Evolutionary conservation across 1,140 invertebrate species (phyloP), one percentile per base, ranked within the genome.

Genomic region (Temnothorax curvispinosus): DNA sequence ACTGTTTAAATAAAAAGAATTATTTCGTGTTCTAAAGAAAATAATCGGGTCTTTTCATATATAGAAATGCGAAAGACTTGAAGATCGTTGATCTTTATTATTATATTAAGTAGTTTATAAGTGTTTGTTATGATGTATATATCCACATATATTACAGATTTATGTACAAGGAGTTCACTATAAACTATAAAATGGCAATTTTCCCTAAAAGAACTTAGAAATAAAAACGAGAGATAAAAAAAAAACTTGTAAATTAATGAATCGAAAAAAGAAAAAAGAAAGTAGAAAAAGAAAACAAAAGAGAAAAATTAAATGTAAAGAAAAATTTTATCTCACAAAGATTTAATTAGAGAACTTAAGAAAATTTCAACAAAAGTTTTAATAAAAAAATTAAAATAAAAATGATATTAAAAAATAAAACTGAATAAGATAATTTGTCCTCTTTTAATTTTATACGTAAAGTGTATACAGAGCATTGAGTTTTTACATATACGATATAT

Each of bases 141-240:
- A 94, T 94, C 92, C 93, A 94, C 93, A 94, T 94, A 94, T 94
- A 90, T 94, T 94, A 94, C 94, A 94, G 87, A 92, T 93, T 93
- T 94, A 94, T 94, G 88, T 94, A 94, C 94, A 94, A 92, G 93
- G 92, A 92, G 82, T 76, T 89, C 84, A 35, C 90, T 94, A 93
- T 92, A 92, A 90, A 94, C 90, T 93, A 93, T 77, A 91, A 89
- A 87, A 92, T 91, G 64, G 67, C 91, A 91, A 90, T 85, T 80
- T 56, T 91, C 82, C 75, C 62, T 58, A 58, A 86, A 58, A 88
- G 76, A 90, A 35, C 27, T 86, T 3, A 44, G 11, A 56, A 2
- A 82, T 1, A 2, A 52, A 54, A 18, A 9, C 11, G 15, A 44
- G 1, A 38, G 35, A 13, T 7, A 21, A 27, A 21, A 44, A 58